phyloP scores from a whole-genome alignment of 2,888 invertebrate genomes.

The Mimachlamys varia region DNA sequence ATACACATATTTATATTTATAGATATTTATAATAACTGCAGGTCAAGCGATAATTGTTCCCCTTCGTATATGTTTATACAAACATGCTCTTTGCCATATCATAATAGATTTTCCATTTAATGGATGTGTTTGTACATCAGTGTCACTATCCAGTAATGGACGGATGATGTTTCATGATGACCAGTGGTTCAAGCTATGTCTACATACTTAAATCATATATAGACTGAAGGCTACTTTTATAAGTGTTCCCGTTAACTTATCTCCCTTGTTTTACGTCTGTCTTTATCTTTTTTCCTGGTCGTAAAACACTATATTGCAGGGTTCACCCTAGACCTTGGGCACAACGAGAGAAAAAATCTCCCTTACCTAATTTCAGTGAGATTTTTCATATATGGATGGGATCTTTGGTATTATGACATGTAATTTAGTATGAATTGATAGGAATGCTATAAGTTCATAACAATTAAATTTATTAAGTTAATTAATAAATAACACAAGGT shows the following conservation, averaged over 20 bases:
- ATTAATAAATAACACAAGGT: too few relatives aligned
- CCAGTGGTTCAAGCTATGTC: background rate
- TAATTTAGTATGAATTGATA: too few relatives aligned
- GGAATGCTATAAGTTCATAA: too few relatives aligned
- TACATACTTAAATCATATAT: background rate
- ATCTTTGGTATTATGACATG: too few relatives aligned
- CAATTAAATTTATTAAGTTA: too few relatives aligned
- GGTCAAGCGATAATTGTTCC: too few relatives aligned
- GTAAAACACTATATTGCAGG: background rate
- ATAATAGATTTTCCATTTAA: background rate
- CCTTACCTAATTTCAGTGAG: too few relatives aligned
- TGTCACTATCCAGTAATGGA: background rate
- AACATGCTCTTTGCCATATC: background rate
- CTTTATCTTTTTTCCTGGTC: background rate
- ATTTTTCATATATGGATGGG: too few relatives aligned
- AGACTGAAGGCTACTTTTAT: background rate
- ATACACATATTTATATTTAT: background rate
- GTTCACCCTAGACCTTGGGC: too few relatives aligned
- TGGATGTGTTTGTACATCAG: background rate
- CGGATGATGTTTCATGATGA: background rate
- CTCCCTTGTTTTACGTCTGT: background rate
- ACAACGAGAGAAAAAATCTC: too few relatives aligned
- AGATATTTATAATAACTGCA: background rate
- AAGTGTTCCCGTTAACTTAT: background rate
- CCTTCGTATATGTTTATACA: too few relatives aligned